A percentile compares a stretch with the other conserved stretches of the same genome.
Conservation (phyloP, 2,888 invertebrate genomes). For the Macropis europaea region DNA sequence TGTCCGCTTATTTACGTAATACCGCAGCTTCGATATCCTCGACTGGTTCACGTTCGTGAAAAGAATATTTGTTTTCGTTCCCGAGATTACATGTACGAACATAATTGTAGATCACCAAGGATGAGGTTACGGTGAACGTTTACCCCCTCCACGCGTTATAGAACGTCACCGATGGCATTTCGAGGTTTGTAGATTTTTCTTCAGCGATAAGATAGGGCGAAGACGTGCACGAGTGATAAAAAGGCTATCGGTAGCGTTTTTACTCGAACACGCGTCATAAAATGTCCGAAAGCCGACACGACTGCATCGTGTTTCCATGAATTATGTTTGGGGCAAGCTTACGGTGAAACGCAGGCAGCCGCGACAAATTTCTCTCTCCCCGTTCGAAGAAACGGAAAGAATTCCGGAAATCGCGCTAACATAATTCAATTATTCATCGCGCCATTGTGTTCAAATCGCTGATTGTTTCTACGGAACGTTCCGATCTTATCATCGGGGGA, state of each 20-base stretch:
- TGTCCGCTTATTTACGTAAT: constrained; percentile 15
- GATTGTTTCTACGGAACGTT: neutral
- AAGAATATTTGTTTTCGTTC: constrained; percentile 5
- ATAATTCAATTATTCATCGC: neutral
- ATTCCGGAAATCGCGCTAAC: neutral
- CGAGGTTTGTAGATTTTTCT: constrained; percentile 9
- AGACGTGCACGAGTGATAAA: constrained; percentile 29
- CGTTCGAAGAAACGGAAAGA: neutral
- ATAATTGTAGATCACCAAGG: neutral
- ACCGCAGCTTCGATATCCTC: neutral
- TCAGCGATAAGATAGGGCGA: constrained; percentile 36
- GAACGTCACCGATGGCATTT: too few relatives aligned
- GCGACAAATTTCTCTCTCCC: neutral
- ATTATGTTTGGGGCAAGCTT: too few relatives aligned
- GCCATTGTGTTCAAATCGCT: constrained; percentile 2
- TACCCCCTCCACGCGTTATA: too few relatives aligned
- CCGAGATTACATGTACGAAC: constrained; percentile 2
- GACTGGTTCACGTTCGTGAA: neutral
- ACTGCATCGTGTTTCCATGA: too few relatives aligned
- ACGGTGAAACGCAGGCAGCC: neutral
- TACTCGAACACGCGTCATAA: neutral
- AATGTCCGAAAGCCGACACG: neutral
- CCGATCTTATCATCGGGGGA: neutral
- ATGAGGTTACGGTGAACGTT: neutral
- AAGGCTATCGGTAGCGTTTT: constrained; percentile 34